These are phyloP conservation scores for Trachythela sp. DNA, from an alignment of 64 coral and sea anemone genomes.

Conservation along the genomic window DNA sequence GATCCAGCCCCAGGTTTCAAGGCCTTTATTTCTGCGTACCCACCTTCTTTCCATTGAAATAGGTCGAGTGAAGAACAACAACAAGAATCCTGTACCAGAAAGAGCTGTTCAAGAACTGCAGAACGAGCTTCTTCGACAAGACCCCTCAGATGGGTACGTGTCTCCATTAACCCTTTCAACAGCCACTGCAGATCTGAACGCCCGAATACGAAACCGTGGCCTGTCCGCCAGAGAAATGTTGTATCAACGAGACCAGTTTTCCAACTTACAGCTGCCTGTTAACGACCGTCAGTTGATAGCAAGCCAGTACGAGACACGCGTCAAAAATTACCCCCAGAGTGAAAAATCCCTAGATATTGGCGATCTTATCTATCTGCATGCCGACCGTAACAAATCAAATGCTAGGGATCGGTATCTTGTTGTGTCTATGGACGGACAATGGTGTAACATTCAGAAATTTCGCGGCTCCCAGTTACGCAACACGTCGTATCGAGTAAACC, in stretches of 20 bases:
- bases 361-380: too few species aligned
- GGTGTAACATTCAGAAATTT: too few species aligned
- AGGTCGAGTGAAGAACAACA: constrained; percentile 9
- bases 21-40: not conserved
- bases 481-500: too few species aligned
- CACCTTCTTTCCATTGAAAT: not conserved
- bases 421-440: too few species aligned
- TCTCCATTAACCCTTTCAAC: not conserved
- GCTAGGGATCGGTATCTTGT: too few species aligned
- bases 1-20: constrained; percentile 2
- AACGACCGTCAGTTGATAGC: constrained; percentile 37
- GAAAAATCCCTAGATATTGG: too few species aligned
- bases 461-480: too few species aligned
- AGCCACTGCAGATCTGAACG: not conserved
- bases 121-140: not conserved
- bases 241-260: constrained; percentile 39
- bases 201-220: not conserved
- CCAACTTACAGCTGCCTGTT: constrained; percentile 38
- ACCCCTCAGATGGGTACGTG: not conserved
- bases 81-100: not conserved
- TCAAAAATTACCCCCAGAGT: constrained; percentile 29
- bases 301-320: constrained; percentile 10
- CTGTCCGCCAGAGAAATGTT: constrained; percentile 44
- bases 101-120: not conserved
- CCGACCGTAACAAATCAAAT: too few species aligned